These are phyloP conservation scores for Mythimna loreyi DNA, from an alignment of 2,888 invertebrate genomes.

Conservation along the genomic window DNA sequence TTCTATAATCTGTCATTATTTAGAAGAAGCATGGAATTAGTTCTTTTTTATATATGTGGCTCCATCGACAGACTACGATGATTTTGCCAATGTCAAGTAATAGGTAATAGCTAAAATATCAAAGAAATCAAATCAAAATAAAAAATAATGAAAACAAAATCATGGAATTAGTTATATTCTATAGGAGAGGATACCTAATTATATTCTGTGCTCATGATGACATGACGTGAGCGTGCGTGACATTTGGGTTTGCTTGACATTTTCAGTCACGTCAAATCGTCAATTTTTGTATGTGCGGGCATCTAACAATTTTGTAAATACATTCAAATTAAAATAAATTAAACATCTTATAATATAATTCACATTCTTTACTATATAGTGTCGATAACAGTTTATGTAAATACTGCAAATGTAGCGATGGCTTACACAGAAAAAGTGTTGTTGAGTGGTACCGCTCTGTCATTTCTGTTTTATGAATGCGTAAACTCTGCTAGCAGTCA, in stretches of 20 bases:
- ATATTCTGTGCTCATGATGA: too few species aligned
- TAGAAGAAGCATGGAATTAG: too few species aligned
- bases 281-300: conserved; percentile 18
- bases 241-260: conserved; percentile 1
- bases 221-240: too few species aligned
- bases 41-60: too few species aligned
- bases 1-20: too few species aligned
- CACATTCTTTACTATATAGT: neutral
- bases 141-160: too few species aligned
- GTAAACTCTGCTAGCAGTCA: conserved; percentile 91
- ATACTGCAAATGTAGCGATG: conserved; percentile 68
- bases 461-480: conserved; percentile 93
- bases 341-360: neutral
- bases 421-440: conserved; percentile 89
- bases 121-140: too few species aligned
- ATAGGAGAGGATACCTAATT: too few species aligned
- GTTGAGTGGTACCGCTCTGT: conserved; percentile 92
- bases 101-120: too few species aligned
- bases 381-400: conserved; percentile 5
- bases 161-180: too few species aligned
- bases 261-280: conserved; percentile 24
- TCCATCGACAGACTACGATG: too few species aligned
- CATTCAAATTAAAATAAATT: conserved; percentile 15
- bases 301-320: conserved; percentile 48
- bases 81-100: too few species aligned